Evolutionary conservation across 1,140 invertebrate genomes (phyloP), one percentile per base, ranked within the genome.

Genomic region (Neodiprion lecontei): DNA sequence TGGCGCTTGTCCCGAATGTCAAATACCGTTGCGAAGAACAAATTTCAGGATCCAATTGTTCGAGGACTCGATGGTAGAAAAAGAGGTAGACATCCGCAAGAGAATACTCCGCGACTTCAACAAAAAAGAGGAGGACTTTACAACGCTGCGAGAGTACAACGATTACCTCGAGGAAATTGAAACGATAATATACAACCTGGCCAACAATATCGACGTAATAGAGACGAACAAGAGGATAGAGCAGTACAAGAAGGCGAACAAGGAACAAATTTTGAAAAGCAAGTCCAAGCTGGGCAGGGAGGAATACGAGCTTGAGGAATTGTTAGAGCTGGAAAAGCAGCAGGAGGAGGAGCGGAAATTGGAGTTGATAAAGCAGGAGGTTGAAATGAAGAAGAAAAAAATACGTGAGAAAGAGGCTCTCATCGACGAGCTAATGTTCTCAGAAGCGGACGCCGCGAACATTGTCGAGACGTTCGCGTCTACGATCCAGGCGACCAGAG

Each of bases 11-110:
- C 96, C 97, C 50, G 95, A 97, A 86, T 99, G 98, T 89, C 91
- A 93, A 79, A 94, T 96, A 53, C 92, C 95, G 7, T 86, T 99
- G 48, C 90, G 97, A 10, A 91, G 97, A 80, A 94, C 92, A 81
- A 97, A 98, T 85, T 99, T 98, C 86, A 91, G 98, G 65, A 91
- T 98, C 21, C 97, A 99, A 83, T 88, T 99, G 7, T 99, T 99
- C 85, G 98, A 99, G 90, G 98, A 99, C 91, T 88, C 97, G 1
- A 91, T 91, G 88, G 95, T 99, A 1, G 98, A 99, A 88, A 99
- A 99, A 85, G 98, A 99, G 91, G 94, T 99, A 9, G 97, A 99
- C 81, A 98, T 99, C 79, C 89, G 98, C 21, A 96, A 95, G 84
- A 91, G 94, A 81, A 92, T 99, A 47, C 85, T 98, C 1, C 94